Evolutionary conservation across 2,888 invertebrate genomes (phyloP).

Genomic region (Nasonia oneida): DNA sequence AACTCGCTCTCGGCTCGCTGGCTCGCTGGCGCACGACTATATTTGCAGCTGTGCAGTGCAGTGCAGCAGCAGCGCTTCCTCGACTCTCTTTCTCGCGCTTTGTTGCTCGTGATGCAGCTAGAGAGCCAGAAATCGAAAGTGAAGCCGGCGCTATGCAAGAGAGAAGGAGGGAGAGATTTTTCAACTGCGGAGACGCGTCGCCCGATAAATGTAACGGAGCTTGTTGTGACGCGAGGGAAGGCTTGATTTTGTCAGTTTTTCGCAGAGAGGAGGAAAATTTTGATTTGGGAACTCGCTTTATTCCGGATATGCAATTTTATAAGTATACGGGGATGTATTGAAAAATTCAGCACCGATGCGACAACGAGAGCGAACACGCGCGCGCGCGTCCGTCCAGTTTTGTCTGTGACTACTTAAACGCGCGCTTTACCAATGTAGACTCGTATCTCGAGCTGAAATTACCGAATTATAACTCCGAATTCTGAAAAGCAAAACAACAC

Average conservation of each 20-base stretch:
- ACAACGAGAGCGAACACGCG: background rate
- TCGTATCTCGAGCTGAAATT: background rate
- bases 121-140: constrained; percentile 57
- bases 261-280: background rate
- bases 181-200: background rate
- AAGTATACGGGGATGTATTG: too few relatives aligned
- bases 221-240: constrained; percentile 8
- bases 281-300: too few relatives aligned
- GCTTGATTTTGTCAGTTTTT: background rate
- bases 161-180: constrained; percentile 40
- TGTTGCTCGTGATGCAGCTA: constrained; percentile 20
- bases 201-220: constrained; percentile 57
- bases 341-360: too few relatives aligned
- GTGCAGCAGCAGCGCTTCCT: constrained; percentile 34
- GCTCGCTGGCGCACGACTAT: constrained; percentile 45
- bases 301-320: too few relatives aligned
- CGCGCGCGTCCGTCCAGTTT: background rate
- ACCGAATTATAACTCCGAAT: background rate
- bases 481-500: background rate
- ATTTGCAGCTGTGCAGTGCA: constrained; percentile 39
- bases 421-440: background rate
- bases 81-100: constrained; percentile 49
- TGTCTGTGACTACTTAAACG: background rate
- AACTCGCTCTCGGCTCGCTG: constrained; percentile 19
- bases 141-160: constrained; percentile 23